Base-by-base conservation (phyloP, 2,888 invertebrate species). In the Globia sparganii region DNA sequence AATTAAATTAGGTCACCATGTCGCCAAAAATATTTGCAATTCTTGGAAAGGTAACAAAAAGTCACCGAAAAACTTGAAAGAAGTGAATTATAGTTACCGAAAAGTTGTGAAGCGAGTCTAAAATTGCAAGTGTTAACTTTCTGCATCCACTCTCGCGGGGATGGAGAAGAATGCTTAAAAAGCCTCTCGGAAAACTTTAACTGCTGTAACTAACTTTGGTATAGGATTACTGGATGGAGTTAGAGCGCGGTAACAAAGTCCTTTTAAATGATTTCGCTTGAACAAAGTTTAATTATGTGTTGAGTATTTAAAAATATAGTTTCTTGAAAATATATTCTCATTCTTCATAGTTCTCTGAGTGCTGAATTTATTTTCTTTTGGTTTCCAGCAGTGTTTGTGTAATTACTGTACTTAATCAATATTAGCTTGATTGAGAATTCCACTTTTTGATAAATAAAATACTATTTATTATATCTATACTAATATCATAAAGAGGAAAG, bases 71-170 rank as follows among this genome's bases (percentile, higher is more conserved):
- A 82, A 75, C 59, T 83, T 75, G 15, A 1, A 13, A 69, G 43
- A 80, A 81, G 77, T 86, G 76, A 85, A 83, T 77, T 64, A 78
- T 80, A 77, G 81, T 84, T 76, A 75, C 85, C 84, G 66, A 87
- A 90, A 91, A 78, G 82, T 91, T 89, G 76, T 64, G 70, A 66
- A 69, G 61, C 67, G 75, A 71, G 71, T 66, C 53, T 68, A 77
- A 86, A 88, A 86, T 89, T 84, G 86, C 80, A 81, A 83, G 85
- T 79, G 86, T 80, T 86, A 88, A 86, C 78, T 89, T 87, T 89
- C 71, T 84, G 86, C 89, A 77, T 74, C 78, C 61, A 80, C 69
- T 80, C 76, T 53, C 62, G 15, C 4, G 37, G 68, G 81, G 56
- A 62, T 76, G 65, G 83, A 65, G 89, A 80, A 81, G 84, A 88